Evolutionary conservation across 2,113 vertebrate genomes (phyloP), one percentile per base, ranked within the genome.

Genomic region (Dromaius novaehollandiae): DNA sequence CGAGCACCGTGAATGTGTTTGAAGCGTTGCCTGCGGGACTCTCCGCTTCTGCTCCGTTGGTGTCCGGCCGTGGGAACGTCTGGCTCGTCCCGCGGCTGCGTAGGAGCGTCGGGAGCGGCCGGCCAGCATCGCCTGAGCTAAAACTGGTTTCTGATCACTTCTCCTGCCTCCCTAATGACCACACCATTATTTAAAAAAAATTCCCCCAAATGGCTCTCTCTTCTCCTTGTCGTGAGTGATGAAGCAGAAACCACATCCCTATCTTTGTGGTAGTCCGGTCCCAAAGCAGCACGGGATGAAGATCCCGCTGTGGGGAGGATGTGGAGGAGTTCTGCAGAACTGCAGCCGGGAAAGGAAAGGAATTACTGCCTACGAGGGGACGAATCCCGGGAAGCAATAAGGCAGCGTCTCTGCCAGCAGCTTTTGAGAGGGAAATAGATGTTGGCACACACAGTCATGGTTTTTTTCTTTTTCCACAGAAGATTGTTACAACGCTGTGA

Each of bases 141-240:
- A 4, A 3, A 44, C 40, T 5, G 0, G 4, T 20, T 16, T 10
- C 46, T 12, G 34, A 40, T 24, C 61, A 68, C 60, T 24, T 26
- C 32, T 44, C 18, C 46, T 12, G 20, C 69, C 61, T 40, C 13
- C 32, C 69, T 1, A 0, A 20, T 40, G 17, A 1, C 32, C 20
- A 9, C 1, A 0, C 1, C 58, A n/a, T 4, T 25, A 20, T 48
- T n/a, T 21, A 6, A 48, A 9, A 28, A 5, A 3, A 5, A 69
- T 61, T 73, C 51, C 88, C 1, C 0, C 5, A 38, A n/a, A 9
- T 7, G 34, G 9, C 32, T 80, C n/a, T 11, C 1, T 51, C 65
- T 85, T 30, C 58, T 32, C 20, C 11, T 22, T 53, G 20, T 44
- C 6, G 0, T 2, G 22, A 24, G 32, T 13, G 74, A 13, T 10